Percentiles rank a stretch among this genome's conserved stretches.
phyloP scores from a whole-genome alignment of 1,140 invertebrate genomes.

The Drosophila simulans region DNA sequence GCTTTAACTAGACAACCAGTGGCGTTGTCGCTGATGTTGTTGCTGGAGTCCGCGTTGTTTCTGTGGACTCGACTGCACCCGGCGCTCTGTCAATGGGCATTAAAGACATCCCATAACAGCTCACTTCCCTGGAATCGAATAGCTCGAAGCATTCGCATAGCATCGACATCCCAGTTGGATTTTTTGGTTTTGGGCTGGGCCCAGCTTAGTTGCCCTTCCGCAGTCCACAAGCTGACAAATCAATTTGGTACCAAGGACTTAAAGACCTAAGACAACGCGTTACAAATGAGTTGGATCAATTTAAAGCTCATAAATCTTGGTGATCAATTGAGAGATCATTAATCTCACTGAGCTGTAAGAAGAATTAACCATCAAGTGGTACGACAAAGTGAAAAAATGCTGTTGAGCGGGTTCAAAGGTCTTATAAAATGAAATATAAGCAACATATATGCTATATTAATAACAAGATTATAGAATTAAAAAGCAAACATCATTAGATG shows the following conservation, averaged over 20 bases:
- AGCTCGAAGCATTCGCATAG: constrained; percentile 22
- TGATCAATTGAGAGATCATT: constrained; percentile 49
- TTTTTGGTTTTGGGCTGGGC: constrained; percentile 9
- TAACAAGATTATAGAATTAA: too few relatives aligned
- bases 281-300: constrained; percentile 65
- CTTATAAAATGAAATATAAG: background rate
- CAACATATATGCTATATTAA: too few relatives aligned
- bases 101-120: constrained; percentile 68
- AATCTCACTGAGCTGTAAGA: constrained; percentile 38
- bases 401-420: background rate
- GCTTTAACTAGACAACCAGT: constrained; percentile 47
- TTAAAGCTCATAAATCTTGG: constrained; percentile 68
- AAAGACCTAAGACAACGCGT: constrained; percentile 33
- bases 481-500: too few relatives aligned
- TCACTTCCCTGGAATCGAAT: constrained; percentile 66
- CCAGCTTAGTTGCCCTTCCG: constrained; percentile 1
- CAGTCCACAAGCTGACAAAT: constrained; percentile 61
- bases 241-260: constrained; percentile 52
- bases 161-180: constrained; percentile 23
- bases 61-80: constrained; percentile 31
- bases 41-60: constrained; percentile 7
- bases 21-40: constrained; percentile 41
- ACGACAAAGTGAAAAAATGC: background rate
- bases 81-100: constrained; percentile 76
- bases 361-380: background rate